phyloP scores from a whole-genome alignment of 2,888 invertebrate genomes.

The Phaonia tiefii region DNA sequence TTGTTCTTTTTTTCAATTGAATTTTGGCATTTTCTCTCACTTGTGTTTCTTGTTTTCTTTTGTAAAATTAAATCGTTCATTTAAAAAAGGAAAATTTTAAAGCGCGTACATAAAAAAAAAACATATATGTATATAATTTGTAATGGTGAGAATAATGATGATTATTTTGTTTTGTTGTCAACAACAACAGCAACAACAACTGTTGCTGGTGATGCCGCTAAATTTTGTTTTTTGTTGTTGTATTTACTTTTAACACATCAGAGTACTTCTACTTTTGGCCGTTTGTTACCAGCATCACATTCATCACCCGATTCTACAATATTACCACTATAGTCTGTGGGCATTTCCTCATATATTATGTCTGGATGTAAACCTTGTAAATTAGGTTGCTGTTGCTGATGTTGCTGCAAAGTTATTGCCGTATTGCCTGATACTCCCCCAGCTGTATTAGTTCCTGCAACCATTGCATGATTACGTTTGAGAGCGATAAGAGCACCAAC shows the following conservation, averaged over 20 bases:
- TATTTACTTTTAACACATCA: slow-evolving; percentile 73
- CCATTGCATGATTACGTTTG: slow-evolving; percentile 78
- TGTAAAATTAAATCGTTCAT: slow-evolving; percentile 57
- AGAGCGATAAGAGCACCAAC: slow-evolving; percentile 77
- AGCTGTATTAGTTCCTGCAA: slow-evolving; percentile 69
- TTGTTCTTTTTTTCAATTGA: slow-evolving; percentile 60
- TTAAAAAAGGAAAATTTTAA: slow-evolving; percentile 4
- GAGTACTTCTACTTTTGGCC: slow-evolving; percentile 79
- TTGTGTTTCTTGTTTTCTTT: slow-evolving; percentile 52
- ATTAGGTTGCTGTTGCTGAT: slow-evolving; percentile 71
- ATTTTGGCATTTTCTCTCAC: slow-evolving; percentile 53
- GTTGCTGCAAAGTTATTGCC: slow-evolving; percentile 70
- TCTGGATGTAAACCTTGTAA: slow-evolving; percentile 73
- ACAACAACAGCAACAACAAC: slow-evolving; percentile 65
- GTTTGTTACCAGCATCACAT: slow-evolving; percentile 76
- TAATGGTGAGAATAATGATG: slow-evolving; percentile 69
- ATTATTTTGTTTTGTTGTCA: slow-evolving; percentile 61
- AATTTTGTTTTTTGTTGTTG: slow-evolving; percentile 31
- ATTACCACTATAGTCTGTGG: slow-evolving; percentile 78
- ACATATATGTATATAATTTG: slow-evolving; percentile 54
- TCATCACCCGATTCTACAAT: slow-evolving; percentile 78
- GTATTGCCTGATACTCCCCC: slow-evolving; percentile 60
- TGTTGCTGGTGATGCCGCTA: slow-evolving; percentile 19
- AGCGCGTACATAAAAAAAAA: slow-evolving; percentile 52
- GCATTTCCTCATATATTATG: slow-evolving; percentile 78